phyloP scores from a whole-genome alignment of 2,888 invertebrate genomes.

The Yponomeuta sedellus region DNA sequence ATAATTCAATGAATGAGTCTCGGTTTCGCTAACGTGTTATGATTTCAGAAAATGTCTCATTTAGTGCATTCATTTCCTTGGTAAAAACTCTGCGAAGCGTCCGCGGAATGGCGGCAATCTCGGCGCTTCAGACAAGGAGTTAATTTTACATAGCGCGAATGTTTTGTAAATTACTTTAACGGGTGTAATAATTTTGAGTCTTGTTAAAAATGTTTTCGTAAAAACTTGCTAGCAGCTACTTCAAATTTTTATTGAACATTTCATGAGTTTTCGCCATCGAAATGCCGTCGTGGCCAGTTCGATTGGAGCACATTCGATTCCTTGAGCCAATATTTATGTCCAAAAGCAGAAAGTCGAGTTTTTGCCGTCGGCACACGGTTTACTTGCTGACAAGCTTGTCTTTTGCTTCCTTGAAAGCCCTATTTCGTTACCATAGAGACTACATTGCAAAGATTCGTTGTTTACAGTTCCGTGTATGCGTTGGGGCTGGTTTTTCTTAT shows the following conservation, averaged over 20 bases:
- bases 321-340: constrained; percentile 29
- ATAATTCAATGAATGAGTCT: constrained; percentile 25
- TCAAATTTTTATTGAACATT: neutral
- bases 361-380: constrained; percentile 40
- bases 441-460: neutral
- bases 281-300: neutral
- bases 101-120: constrained; percentile 33
- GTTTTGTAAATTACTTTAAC: constrained; percentile 4
- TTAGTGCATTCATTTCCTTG: constrained; percentile 27
- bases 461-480: constrained; percentile 21
- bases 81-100: neutral
- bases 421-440: neutral
- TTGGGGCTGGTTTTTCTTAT: constrained; percentile 40
- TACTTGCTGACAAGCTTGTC: constrained; percentile 29
- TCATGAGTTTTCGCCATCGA: neutral
- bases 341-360: constrained; percentile 54
- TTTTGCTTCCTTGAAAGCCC: constrained; percentile 22
- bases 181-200: neutral
- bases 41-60: constrained; percentile 49
- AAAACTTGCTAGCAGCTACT: neutral
- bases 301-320: constrained; percentile 17
- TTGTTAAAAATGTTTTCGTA: neutral
- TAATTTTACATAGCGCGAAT: neutral
- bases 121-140: constrained; percentile 18
- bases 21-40: constrained; percentile 32